Evolutionary conservation across 2,888 invertebrate genomes (phyloP), one percentile per base, ranked within the genome.

Genomic region (Drosophila paranaensis): DNA sequence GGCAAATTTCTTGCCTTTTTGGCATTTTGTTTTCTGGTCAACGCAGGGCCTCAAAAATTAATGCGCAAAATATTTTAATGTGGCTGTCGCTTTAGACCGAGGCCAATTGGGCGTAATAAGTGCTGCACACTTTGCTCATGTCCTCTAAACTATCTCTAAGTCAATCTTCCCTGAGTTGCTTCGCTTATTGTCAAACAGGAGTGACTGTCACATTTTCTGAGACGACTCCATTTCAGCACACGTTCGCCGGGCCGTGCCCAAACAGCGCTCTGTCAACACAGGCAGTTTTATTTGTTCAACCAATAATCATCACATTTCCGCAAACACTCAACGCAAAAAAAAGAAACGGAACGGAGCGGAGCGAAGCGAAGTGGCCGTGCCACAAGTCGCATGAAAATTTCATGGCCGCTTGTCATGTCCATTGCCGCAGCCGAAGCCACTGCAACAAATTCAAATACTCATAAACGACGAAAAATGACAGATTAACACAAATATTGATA

Each of bases 401-500:
- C 81, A 83, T 88, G 82, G 65, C 63, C 57, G 48, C 66, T 67
- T 70, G 60, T 65, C 61, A 53, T 40, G 60, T 55, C 37, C 65
- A 57, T 60, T 50, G 66, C 53, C 61, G 46, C 73, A 42, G 62
- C 30, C 27, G 45, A 46, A 46, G 71, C 60, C 48, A 70, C 80
- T 81, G 78, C 77, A 82, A 66, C 78, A 71, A 77, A 82, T 81
- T 86, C 88, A 86, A 86, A 86, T 86, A 77, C 85, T 89, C 89
- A 89, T 89, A 87, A 87, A 82, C 82, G 85, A 84, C 77, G 85
- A 87, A 82, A 87, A 87, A 89, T 89, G 89, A 89, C 89, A 89
- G 86, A 87, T 88, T 89, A 87, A 89, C 77, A 81, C 88, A 87
- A 86, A 86, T 86, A 86, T 86, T 86, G 88, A 89, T 85, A 86